Percentiles rank a stretch among this genome's conserved stretches.
Evolutionary conservation across 2,113 vertebrate species (phyloP).

Genomic region (Syngnathus scovelli): DNA sequence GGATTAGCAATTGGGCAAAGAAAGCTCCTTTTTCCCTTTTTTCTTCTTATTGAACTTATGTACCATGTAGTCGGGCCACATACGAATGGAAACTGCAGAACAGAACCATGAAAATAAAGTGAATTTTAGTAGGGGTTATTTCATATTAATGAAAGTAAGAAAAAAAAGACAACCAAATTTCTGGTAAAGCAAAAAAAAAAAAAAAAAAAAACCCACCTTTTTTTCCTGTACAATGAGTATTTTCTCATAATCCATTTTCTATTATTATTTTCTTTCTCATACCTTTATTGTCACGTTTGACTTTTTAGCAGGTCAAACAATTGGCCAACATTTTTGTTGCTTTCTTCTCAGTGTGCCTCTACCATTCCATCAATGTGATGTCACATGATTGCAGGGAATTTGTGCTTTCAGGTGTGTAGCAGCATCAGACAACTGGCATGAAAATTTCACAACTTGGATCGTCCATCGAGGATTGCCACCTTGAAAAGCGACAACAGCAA

Average conservation of each 20-base stretch:
- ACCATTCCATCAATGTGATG: constrained; percentile 16
- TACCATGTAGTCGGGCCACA: neutral
- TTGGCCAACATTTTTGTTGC: neutral
- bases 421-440: constrained; percentile 22
- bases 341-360: neutral
- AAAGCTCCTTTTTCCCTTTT: constrained; percentile 30
- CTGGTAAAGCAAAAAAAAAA: neutral
- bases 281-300: too few relatives aligned
- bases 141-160: neutral
- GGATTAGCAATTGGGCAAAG: neutral
- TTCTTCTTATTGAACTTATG: neutral
- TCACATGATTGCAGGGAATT: constrained; percentile 50
- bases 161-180: neutral
- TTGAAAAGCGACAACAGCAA: constrained; percentile 5
- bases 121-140: too few relatives aligned
- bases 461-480: constrained; percentile 10
- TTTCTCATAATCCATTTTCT: neutral
- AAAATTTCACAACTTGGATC: constrained; percentile 12
- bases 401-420: constrained; percentile 63
- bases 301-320: neutral
- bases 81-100: neutral
- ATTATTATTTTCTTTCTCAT: neutral
- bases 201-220: neutral
- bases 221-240: neutral
- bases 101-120: too few relatives aligned